These are phyloP conservation scores for Premnoplex brunnescens DNA, from an alignment of 2,797 vertebrate genomes.

Conservation along the genomic window DNA sequence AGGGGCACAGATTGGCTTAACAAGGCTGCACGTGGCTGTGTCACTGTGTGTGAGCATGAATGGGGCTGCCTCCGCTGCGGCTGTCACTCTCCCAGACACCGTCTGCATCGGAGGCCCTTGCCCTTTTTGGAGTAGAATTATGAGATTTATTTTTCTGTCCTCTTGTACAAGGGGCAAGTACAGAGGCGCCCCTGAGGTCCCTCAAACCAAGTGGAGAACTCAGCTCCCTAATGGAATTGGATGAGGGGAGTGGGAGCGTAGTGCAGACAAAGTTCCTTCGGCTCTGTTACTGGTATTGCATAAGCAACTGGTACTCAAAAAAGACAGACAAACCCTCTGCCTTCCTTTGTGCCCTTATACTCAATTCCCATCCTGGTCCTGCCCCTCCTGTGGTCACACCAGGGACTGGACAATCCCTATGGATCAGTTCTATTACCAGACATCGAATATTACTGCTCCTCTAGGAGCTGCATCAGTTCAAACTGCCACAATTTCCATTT, in stretches of 20 bases:
- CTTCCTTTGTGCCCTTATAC: neutral
- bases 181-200: neutral
- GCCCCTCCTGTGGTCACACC: neutral
- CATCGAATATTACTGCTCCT: neutral
- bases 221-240: neutral
- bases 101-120: neutral
- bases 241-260: neutral
- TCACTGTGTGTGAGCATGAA: conserved; percentile 85
- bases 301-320: neutral
- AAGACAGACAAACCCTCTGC: neutral
- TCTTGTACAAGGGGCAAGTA: neutral
- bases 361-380: neutral
- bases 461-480: conserved; percentile 14
- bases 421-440: neutral
- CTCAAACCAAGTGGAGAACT: fast-evolving
- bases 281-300: neutral
- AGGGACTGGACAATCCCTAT: neutral
- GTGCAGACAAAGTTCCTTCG: conserved; percentile 34
- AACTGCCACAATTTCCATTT: conserved; percentile 36
- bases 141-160: neutral
- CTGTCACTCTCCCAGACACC: conserved; percentile 40
- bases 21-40: conserved; percentile 76
- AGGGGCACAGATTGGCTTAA: conserved; percentile 72
- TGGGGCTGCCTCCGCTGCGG: conserved; percentile 65
- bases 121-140: fast-evolving